A percentile compares a stretch with the other conserved stretches of the same genome.
These are phyloP conservation scores for Manacus vitellinus DNA, from an alignment of 2,113 vertebrate genomes.

Conservation along the genomic window DNA sequence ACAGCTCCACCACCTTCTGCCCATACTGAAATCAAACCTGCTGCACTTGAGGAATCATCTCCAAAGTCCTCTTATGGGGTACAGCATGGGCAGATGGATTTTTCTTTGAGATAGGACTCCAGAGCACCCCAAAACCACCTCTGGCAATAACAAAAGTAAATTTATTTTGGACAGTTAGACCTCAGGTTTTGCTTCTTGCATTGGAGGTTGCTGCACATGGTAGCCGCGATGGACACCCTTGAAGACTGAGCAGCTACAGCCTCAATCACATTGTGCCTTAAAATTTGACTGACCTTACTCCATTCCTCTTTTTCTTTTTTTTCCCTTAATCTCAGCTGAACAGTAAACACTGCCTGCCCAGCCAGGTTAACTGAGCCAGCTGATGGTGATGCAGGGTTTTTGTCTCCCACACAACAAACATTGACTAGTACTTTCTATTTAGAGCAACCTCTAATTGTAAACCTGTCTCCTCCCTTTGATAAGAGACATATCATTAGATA, in stretches of 20 bases:
- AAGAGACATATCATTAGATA: background rate
- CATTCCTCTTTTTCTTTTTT: background rate
- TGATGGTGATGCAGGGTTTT: constrained; percentile 13
- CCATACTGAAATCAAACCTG: background rate
- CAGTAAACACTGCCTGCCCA: background rate
- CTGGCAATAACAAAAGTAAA: background rate
- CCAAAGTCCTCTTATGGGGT: background rate
- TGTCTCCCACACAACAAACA: constrained; percentile 46
- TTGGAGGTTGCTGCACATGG: fast-evolving
- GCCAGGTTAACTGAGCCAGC: constrained; percentile 10
- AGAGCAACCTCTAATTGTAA: background rate
- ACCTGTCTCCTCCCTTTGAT: constrained; percentile 37
- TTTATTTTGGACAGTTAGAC: background rate
- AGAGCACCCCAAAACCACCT: background rate
- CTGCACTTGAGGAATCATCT: background rate
- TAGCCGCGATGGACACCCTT: background rate
- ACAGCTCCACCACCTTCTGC: background rate
- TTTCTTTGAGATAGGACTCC: background rate
- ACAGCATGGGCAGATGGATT: fast-evolving
- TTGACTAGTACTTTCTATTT: constrained; percentile 30
- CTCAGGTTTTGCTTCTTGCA: background rate
- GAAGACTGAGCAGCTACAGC: background rate
- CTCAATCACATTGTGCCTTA: background rate
- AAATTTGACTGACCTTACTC: background rate
- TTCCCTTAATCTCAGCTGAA: background rate